phyloP scores from a whole-genome alignment of 1,140 invertebrate species.

The Drosophila sulfurigaster region DNA sequence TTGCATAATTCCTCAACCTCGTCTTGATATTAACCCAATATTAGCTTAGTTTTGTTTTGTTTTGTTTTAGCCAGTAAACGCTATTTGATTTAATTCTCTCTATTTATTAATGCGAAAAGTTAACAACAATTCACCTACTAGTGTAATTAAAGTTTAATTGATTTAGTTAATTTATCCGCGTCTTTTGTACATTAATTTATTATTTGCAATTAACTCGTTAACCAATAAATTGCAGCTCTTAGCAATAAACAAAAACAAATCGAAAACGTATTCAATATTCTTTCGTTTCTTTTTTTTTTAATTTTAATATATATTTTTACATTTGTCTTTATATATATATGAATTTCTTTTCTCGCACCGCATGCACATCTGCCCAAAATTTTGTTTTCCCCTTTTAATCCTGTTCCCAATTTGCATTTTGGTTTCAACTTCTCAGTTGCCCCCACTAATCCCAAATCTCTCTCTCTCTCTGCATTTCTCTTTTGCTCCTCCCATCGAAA shows the following conservation, averaged over 20 bases:
- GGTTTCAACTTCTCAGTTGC: slow-evolving; percentile 25
- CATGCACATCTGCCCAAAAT: slow-evolving; percentile 20
- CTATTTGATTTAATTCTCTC: too few relatives aligned
- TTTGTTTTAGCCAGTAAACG: too few relatives aligned
- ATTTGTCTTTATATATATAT: slow-evolving; percentile 34
- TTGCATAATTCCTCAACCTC: neutral
- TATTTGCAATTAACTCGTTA: slow-evolving; percentile 31
- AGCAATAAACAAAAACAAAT: slow-evolving; percentile 23
- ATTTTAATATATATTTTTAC: slow-evolving; percentile 44
- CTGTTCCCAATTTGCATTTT: slow-evolving; percentile 20
- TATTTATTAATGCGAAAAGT: too few relatives aligned
- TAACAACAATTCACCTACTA: too few relatives aligned
- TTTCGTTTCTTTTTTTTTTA: slow-evolving; percentile 63
- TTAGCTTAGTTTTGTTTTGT: neutral
- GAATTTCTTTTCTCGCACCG: slow-evolving; percentile 48
- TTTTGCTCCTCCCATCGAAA: slow-evolving; percentile 64
- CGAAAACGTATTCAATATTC: slow-evolving; percentile 12
- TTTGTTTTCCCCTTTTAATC: neutral
- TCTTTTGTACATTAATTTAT: slow-evolving; percentile 49
- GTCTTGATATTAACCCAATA: slow-evolving; percentile 1
- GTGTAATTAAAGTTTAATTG: neutral
- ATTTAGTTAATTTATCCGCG: slow-evolving; percentile 30
- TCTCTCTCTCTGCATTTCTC: slow-evolving; percentile 25
- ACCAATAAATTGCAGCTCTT: slow-evolving; percentile 33
- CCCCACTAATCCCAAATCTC: slow-evolving; percentile 53